Evolutionary conservation across 2,888 invertebrate genomes (phyloP).

Genomic region (Pteria penguin): DNA sequence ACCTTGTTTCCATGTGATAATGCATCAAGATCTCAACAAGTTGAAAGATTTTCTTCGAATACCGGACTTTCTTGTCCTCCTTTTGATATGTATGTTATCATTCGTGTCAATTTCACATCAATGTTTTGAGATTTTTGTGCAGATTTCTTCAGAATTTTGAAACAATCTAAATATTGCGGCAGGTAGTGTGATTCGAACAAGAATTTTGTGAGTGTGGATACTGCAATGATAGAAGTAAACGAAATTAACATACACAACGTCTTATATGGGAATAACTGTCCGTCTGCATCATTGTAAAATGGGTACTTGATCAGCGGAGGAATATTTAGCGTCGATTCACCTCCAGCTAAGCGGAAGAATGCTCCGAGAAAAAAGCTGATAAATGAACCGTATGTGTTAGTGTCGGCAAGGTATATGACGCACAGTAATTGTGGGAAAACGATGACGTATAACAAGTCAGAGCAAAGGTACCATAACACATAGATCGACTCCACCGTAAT

Average conservation of each 20-base stretch:
- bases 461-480: constrained; percentile 99
- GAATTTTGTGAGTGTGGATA: constrained; percentile 83
- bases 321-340: constrained; percentile 74
- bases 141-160: constrained; percentile 89
- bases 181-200: constrained; percentile 92
- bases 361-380: constrained; percentile 79
- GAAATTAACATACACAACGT: constrained; percentile 93
- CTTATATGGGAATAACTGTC: constrained; percentile 96
- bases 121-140: not conserved
- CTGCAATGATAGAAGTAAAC: constrained; percentile 65
- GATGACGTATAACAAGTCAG: constrained; percentile 98
- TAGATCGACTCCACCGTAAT: constrained; percentile 98
- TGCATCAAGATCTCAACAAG: too few species aligned
- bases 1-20: too few species aligned
- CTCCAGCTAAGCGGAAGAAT: constrained; percentile 75
- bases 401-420: constrained; percentile 97
- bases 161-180: constrained; percentile 86
- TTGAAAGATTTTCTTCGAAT: too few species aligned
- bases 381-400: constrained; percentile 98
- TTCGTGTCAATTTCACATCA: not conserved
- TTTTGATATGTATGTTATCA: not conserved
- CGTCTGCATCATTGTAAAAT: constrained; percentile 64
- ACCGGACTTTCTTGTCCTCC: not conserved
- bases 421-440: constrained; percentile 98
- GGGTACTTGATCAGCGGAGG: constrained; percentile 76